phyloP scores from a whole-genome alignment of 2,113 vertebrate genomes.

The Rhinichthys klamathensis region DNA sequence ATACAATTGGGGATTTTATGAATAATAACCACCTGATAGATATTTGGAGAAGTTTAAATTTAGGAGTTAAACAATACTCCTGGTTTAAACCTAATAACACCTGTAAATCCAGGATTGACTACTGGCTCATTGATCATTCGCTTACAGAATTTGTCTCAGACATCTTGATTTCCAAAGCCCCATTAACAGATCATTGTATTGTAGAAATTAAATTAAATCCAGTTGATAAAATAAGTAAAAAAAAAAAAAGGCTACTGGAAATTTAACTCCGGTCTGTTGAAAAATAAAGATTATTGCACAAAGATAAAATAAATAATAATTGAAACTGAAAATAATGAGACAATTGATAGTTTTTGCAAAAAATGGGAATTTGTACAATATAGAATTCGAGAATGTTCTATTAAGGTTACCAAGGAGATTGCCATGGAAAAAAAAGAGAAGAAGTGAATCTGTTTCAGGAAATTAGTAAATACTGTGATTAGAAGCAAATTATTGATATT shows the following conservation, averaged over 20 bases:
- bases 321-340: background rate
- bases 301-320: conserved; percentile 15
- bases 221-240: background rate
- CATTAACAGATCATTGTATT: conserved; percentile 31
- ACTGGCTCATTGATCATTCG: conserved; percentile 21
- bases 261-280: background rate
- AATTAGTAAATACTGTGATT: no score
- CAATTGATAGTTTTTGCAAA: background rate
- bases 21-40: no score
- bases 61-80: no score
- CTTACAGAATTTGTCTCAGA: background rate
- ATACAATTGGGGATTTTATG: no score
- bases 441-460: no score
- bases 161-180: conserved; percentile 14
- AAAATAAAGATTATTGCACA: conserved; percentile 10
- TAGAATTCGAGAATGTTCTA: conserved; percentile 26
- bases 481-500: no score
- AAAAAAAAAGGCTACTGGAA: no score
- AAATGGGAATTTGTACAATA: conserved; percentile 45
- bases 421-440: no score
- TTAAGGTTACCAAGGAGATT: conserved; percentile 10
- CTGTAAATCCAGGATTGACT: conserved; percentile 27
- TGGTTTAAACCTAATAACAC: no score
- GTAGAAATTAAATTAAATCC: conserved; percentile 21
- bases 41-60: no score